These are phyloP conservation scores for Eumeta japonica DNA, from an alignment of 1,140 invertebrate genomes.

Conservation along the genomic window DNA sequence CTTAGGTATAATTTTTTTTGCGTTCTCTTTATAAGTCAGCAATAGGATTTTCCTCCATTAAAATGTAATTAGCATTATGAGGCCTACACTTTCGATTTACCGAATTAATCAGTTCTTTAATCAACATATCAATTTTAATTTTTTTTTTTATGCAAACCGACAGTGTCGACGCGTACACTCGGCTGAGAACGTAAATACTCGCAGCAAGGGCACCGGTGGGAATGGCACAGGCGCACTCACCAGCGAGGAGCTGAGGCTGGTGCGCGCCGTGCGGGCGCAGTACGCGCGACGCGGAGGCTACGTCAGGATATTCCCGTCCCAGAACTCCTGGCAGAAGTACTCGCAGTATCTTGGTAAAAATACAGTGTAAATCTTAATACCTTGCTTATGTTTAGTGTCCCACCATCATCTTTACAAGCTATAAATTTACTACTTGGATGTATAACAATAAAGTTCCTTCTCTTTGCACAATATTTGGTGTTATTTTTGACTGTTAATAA, in stretches of 20 bases:
- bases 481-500: too few relatives aligned
- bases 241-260: slow-evolving; percentile 76
- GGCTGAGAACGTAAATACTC: slow-evolving; percentile 61
- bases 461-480: too few relatives aligned
- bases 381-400: too few relatives aligned
- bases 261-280: slow-evolving; percentile 77
- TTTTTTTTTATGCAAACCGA: slow-evolving; percentile 1
- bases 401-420: too few relatives aligned
- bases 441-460: too few relatives aligned
- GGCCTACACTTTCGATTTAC: too few relatives aligned
- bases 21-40: too few relatives aligned
- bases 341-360: slow-evolving; percentile 67
- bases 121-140: neutral
- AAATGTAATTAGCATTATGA: too few relatives aligned
- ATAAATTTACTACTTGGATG: slow-evolving; percentile 5
- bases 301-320: slow-evolving; percentile 87
- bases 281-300: slow-evolving; percentile 84
- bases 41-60: too few relatives aligned
- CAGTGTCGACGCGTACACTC: slow-evolving; percentile 68
- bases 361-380: neutral
- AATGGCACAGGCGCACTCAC: slow-evolving; percentile 54
- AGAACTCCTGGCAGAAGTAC: slow-evolving; percentile 82
- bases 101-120: too few relatives aligned
- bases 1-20: too few relatives aligned
- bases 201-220: slow-evolving; percentile 25